Percentiles rank a stretch among this genome's conserved stretches.
Evolutionary conservation across 2,113 vertebrate species (phyloP).

Genomic region (Brevimyrus niger): DNA sequence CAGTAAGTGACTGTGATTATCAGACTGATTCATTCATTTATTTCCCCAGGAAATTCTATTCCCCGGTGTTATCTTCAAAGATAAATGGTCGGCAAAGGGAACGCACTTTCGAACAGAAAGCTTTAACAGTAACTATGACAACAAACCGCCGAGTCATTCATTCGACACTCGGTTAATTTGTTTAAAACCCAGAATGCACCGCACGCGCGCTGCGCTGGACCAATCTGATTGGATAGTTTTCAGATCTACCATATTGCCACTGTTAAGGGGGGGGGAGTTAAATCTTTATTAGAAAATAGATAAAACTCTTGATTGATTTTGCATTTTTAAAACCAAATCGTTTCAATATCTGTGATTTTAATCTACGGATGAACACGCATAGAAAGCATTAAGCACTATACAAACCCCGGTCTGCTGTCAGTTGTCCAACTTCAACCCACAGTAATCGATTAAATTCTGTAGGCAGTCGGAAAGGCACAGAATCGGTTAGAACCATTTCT

Average conservation of each 20-base stretch:
- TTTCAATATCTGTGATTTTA: not conserved
- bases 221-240: slow-evolving; percentile 50
- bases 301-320: not conserved
- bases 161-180: slow-evolving; percentile 1
- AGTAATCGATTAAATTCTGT: not conserved
- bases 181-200: slow-evolving; percentile 27
- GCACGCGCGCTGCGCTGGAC: slow-evolving; percentile 54
- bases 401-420: not conserved
- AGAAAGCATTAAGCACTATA: not conserved
- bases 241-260: slow-evolving; percentile 29
- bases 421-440: not conserved
- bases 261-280: not conserved
- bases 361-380: not conserved
- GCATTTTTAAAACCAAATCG: not conserved
- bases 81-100: not conserved
- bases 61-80: not conserved
- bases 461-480: not conserved
- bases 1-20: not conserved
- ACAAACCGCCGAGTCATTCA: slow-evolving; percentile 33
- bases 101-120: not conserved
- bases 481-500: slow-evolving; percentile 17
- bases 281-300: not conserved
- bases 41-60: not conserved
- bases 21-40: not conserved
- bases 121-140: not conserved